Base-by-base conservation (phyloP, 2,888 invertebrate genomes). In the Tetanocera ferruginea region DNA sequence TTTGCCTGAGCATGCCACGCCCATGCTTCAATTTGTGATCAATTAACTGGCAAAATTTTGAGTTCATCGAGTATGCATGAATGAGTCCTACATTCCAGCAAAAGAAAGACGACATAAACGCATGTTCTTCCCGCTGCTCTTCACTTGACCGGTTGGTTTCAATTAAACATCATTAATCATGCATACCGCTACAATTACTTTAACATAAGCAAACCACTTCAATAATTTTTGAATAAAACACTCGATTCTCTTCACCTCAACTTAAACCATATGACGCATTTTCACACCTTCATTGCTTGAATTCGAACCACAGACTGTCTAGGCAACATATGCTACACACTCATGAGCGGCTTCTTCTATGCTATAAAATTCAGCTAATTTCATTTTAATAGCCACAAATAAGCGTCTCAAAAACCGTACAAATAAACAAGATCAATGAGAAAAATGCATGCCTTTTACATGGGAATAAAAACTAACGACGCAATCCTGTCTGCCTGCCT, bases 91-190 rank as follows among this genome's bases (percentile, higher is more conserved):
- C n/a, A n/a, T n/a, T n/a, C n/a, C n/a, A n/a, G n/a, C n/a, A n/a
- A n/a, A n/a, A n/a, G n/a, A n/a, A n/a, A n/a, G n/a, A n/a, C n/a
- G n/a, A n/a, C n/a, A n/a, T n/a, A n/a, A n/a, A n/a, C n/a, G n/a
- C n/a, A n/a, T n/a, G n/a, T n/a, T n/a, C n/a, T n/a, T 37, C 11
- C 43, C 14, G 43, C 43, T 66, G 77, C 66, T 72, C 37, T 11
- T 43, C 11, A 14, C 62, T 17, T 17, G 64, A 52, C 49, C 51
- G 78, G 23, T 73, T 71, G 74, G 79, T 81, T 81, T 80, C 83
- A 84, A 84, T 85, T 84, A 84, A 82, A 79, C 76, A 86, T 85
- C 88, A 88, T 87, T 86, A 87, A 87, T 87, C 88, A 88, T 85
- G 84, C 85, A 84, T 76, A 78, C 79, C 82, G 76, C 76, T 80